Conservation (phyloP, 1,140 invertebrate genomes). For the Procambarus virginalis region DNA sequence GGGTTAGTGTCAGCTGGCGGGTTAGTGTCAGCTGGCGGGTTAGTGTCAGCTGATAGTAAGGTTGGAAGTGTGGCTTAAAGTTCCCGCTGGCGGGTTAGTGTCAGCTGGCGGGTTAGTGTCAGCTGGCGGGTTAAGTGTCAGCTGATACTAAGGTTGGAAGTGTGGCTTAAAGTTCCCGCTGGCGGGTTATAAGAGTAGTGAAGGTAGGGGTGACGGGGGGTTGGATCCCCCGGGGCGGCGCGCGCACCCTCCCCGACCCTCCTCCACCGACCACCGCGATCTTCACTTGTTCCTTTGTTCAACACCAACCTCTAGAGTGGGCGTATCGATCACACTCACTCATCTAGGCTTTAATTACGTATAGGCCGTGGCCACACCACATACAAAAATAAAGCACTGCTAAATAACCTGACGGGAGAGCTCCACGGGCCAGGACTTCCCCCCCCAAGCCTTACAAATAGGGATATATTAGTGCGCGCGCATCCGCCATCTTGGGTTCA, state of each 20-base stretch:
- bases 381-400: background rate
- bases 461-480: constrained; percentile 52
- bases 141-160: too few relatives aligned
- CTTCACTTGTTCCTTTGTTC: constrained; percentile 56
- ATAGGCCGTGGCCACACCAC: background rate
- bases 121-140: background rate
- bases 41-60: background rate
- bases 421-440: background rate
- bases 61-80: background rate
- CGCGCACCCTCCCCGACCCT: background rate
- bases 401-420: background rate
- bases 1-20: too few relatives aligned
- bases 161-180: constrained; percentile 33
- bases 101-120: too few relatives aligned
- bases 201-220: background rate
- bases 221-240: background rate
- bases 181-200: background rate
- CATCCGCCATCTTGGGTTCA: constrained; percentile 63
- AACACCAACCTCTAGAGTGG: constrained; percentile 39
- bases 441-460: constrained; percentile 16
- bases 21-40: background rate
- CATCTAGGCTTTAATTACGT: background rate
- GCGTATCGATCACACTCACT: constrained; percentile 53
- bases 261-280: background rate
- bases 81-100: background rate